These are phyloP conservation scores for Echinometra lucunter DNA, from an alignment of 53 echinoderm and acorn worm genomes.

Conservation along the genomic window DNA sequence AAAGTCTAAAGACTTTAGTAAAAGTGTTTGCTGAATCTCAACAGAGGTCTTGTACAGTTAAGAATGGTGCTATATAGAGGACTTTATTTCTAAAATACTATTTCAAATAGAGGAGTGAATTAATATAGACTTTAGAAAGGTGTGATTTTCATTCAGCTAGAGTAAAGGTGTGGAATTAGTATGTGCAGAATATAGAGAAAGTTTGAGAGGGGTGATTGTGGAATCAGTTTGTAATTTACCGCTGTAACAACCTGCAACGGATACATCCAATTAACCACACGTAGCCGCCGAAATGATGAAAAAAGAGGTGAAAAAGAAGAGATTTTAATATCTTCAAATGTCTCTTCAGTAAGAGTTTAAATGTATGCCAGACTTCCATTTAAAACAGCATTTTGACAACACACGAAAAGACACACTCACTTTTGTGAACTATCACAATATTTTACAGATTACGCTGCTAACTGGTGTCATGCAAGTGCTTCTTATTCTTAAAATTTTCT, in stretches of 20 bases:
- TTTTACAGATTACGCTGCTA: background rate
- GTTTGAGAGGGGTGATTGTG: slow-evolving; percentile 21
- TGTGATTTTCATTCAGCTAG: slow-evolving; percentile 10
- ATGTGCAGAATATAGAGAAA: slow-evolving; percentile 47
- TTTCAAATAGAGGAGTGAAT: slow-evolving; percentile 42
- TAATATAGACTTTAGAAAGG: background rate
- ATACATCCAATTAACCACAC: slow-evolving; percentile 40
- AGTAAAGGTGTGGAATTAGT: slow-evolving; percentile 37
- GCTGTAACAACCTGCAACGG: slow-evolving; percentile 53
- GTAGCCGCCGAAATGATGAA: slow-evolving; percentile 56
- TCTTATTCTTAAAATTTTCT: background rate
- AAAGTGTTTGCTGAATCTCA: background rate
- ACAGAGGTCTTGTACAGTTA: background rate
- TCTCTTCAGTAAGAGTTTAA: background rate
- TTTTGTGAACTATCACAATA: slow-evolving; percentile 10
- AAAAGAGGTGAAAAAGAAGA: slow-evolving; percentile 43
- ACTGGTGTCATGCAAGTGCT: slow-evolving; percentile 24
- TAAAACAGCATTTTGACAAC: slow-evolving; percentile 50
- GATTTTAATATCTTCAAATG: background rate
- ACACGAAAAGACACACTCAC: background rate
- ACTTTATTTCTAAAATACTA: background rate
- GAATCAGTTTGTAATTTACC: slow-evolving; percentile 56
- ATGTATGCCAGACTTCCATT: background rate
- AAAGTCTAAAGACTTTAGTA: background rate
- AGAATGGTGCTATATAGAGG: background rate